Evolutionary conservation across 2,888 invertebrate species (phyloP), one percentile per base, ranked within the genome.

Genomic region (Melinaea menophilus): DNA sequence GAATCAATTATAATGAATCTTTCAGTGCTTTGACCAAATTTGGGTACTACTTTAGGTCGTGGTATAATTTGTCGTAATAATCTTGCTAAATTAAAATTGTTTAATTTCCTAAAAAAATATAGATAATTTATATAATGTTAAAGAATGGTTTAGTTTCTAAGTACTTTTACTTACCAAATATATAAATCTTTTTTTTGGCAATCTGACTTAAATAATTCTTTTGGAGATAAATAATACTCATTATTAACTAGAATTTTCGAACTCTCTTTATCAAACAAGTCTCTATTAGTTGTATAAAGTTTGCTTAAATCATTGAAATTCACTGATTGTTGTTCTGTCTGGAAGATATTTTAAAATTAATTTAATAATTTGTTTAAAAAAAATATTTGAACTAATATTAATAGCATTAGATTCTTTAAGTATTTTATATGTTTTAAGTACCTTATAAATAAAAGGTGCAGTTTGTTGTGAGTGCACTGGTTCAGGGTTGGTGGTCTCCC

Each of bases 1-100:
- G 93, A 90, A 72, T 95, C 95, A 79, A 97, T 94, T 60, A 97
- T 92, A 63, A 95, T 91, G 82, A 92, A 95, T 76, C 96, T 93
- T 81, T 97, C 96, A 58, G 95, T 93, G 73, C 94, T 94, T 75
- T 95, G 94, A 5, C 95, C 95, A 83, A 94, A 93, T 82, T 93
- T 93, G 47, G 94, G 93, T 47, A 95, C 92, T 73, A 94, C 93
- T 66, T 86, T 82, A 1, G 96, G 95, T 70, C 95, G 92, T 2
- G 93, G 93, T 80, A 97, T 96, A 54, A 95, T 75, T 76, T 93
- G 92, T 13, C 97, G 91, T 11, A 97, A 76, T 58, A 94, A 77
- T 77, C 95, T 92, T 56, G 94, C 95, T 41, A 94, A 92, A 75
- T 92, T 90, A 92, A 97, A 95, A 65, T 94, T 93, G 81, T 95